Conservation (phyloP, 2,888 invertebrate genomes). For the Callyntrura guangdongensis region DNA sequence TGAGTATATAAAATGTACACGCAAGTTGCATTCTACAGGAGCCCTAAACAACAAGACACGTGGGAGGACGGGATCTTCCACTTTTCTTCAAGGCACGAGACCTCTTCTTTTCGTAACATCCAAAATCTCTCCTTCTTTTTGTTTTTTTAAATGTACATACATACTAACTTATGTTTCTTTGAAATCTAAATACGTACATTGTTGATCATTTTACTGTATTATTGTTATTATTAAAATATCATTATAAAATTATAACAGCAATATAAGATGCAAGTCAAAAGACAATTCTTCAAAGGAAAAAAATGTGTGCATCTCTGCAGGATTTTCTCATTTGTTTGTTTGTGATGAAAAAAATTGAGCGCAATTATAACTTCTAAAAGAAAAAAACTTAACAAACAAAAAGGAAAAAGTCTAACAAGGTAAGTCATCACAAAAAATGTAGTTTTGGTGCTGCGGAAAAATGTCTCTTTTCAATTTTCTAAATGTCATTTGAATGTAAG, state of each 20-base stretch:
- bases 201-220: neutral
- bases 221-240: slow-evolving; percentile 6
- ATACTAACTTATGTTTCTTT: neutral
- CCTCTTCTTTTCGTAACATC: slow-evolving; percentile 66
- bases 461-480: slow-evolving; percentile 2
- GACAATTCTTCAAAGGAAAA: slow-evolving; percentile 8
- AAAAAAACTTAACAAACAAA: neutral
- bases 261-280: slow-evolving; percentile 13
- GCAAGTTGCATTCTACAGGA: slow-evolving; percentile 18
- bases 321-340: too few species aligned
- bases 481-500: neutral
- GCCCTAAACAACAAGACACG: slow-evolving; percentile 75
- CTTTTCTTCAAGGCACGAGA: slow-evolving; percentile 83
- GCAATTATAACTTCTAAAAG: neutral
- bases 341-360: neutral
- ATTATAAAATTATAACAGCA: neutral
- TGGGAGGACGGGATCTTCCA: slow-evolving; percentile 84
- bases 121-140: slow-evolving; percentile 31
- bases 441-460: neutral
- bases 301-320: neutral
- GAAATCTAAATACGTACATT: neutral
- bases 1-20: neutral
- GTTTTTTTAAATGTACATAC: neutral
- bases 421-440: neutral
- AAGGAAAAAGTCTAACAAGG: slow-evolving; percentile 3